These are phyloP conservation scores for Escarpia spicata DNA, from an alignment of 2,888 invertebrate species.

Conservation along the genomic window DNA sequence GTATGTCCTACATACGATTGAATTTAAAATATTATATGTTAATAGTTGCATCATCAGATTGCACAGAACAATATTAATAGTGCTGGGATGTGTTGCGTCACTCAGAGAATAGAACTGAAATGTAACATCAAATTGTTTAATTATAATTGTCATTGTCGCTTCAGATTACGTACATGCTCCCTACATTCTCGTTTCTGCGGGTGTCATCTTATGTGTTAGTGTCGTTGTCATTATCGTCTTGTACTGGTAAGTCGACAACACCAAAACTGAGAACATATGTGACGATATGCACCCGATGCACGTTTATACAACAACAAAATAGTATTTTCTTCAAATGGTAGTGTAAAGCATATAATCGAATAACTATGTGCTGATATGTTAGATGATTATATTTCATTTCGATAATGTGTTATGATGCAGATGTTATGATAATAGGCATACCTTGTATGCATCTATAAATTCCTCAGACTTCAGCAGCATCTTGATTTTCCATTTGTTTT, in stretches of 20 bases:
- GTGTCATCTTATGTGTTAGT: background rate
- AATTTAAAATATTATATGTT: too few relatives aligned
- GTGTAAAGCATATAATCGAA: too few relatives aligned
- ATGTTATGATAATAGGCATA: too few relatives aligned
- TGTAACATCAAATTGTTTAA: background rate
- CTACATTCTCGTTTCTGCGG: background rate
- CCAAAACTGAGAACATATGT: background rate
- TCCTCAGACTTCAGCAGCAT: too few relatives aligned
- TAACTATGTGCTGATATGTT: too few relatives aligned
- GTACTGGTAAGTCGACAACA: background rate
- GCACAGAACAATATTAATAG: background rate
- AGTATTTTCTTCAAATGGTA: background rate
- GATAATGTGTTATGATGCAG: too few relatives aligned
- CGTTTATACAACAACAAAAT: background rate
- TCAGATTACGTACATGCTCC: background rate
- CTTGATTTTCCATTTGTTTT: too few relatives aligned
- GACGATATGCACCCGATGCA: background rate
- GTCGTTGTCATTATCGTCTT: background rate
- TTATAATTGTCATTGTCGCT: background rate
- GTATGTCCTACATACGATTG: too few relatives aligned
- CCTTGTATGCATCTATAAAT: too few relatives aligned
- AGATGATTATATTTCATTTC: too few relatives aligned
- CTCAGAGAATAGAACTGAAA: background rate
- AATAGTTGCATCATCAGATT: too few relatives aligned
- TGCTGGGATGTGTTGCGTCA: background rate